Conservation (phyloP, 1,140 invertebrate species). For the Cyclargus thomasi region DNA sequence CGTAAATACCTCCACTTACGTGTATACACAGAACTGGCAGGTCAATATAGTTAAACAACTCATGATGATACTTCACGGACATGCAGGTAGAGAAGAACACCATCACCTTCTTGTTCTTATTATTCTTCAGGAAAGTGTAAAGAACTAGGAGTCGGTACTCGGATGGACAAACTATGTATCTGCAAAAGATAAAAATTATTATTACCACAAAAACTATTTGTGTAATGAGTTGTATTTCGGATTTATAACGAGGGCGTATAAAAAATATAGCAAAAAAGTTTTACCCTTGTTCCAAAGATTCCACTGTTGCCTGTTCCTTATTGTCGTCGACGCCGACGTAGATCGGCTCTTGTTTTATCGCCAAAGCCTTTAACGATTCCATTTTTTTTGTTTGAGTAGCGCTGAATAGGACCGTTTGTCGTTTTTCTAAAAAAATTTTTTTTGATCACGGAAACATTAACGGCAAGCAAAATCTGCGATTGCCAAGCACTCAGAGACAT, state of each 20-base stretch:
- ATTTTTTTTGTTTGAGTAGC: conserved; percentile 97
- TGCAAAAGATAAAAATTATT: conserved; percentile 35
- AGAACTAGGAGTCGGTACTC: conserved; percentile 96
- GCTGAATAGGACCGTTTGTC: conserved; percentile 99
- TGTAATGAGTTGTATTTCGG: neutral
- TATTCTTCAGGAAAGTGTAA: conserved; percentile 98
- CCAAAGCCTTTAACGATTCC: conserved; percentile 90
- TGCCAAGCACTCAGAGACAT: too few relatives aligned
- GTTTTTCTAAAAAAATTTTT: conserved; percentile 83
- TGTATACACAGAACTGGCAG: conserved; percentile 97
- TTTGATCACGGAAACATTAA: too few relatives aligned
- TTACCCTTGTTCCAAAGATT: conserved; percentile 93
- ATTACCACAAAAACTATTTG: neutral
- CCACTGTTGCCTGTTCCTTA: conserved; percentile 92
- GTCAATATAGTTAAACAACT: conserved; percentile 98
- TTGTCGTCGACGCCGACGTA: conserved; percentile 96
- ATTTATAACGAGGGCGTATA: neutral
- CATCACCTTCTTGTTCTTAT: conserved; percentile 98
- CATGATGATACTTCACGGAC: conserved; percentile 97
- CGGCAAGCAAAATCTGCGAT: neutral
- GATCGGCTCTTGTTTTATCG: conserved; percentile 95
- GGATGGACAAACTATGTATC: conserved; percentile 92
- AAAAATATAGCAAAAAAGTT: too few relatives aligned
- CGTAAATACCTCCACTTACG: conserved; percentile 81
- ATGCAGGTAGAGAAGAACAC: conserved; percentile 99